Conservation (phyloP, 2,888 invertebrate genomes). For the Campoplex capitator region DNA sequence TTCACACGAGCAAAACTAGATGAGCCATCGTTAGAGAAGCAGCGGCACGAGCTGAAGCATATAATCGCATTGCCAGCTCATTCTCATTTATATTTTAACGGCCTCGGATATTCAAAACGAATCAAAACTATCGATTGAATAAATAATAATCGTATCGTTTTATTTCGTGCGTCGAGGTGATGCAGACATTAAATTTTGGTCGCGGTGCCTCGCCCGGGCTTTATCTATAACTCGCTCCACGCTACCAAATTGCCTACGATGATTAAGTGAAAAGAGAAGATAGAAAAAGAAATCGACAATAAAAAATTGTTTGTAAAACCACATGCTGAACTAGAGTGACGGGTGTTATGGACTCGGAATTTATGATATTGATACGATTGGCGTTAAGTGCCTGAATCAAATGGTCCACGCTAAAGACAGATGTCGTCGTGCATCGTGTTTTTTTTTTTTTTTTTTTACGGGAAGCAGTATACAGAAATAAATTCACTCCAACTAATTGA, state of each 20-base stretch:
- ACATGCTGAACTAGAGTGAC: neutral
- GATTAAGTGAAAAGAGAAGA: neutral
- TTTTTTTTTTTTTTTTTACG: neutral
- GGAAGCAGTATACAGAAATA: neutral
- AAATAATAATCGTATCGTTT: constrained; percentile 54
- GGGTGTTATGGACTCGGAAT: constrained; percentile 7
- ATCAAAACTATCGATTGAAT: constrained; percentile 58
- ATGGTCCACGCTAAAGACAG: neutral
- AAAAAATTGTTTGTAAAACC: constrained; percentile 7
- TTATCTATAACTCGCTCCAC: constrained; percentile 24
- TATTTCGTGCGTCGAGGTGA: constrained; percentile 29
- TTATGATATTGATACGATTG: constrained; percentile 8
- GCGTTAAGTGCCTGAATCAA: neutral
- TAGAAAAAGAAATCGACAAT: neutral
- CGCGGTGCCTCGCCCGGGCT: neutral
- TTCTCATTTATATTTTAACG: constrained; percentile 55
- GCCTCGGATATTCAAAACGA: constrained; percentile 31
- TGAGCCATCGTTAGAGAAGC: neutral
- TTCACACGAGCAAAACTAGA: neutral
- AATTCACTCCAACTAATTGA: neutral
- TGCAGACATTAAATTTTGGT: constrained; percentile 36
- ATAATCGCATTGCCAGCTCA: constrained; percentile 6
- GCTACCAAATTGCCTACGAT: constrained; percentile 16
- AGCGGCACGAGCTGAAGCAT: constrained; percentile 19
- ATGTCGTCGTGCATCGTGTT: neutral